These are phyloP conservation scores for Calephelis perditalis DNA, from an alignment of 2,888 invertebrate genomes.

Conservation along the genomic window DNA sequence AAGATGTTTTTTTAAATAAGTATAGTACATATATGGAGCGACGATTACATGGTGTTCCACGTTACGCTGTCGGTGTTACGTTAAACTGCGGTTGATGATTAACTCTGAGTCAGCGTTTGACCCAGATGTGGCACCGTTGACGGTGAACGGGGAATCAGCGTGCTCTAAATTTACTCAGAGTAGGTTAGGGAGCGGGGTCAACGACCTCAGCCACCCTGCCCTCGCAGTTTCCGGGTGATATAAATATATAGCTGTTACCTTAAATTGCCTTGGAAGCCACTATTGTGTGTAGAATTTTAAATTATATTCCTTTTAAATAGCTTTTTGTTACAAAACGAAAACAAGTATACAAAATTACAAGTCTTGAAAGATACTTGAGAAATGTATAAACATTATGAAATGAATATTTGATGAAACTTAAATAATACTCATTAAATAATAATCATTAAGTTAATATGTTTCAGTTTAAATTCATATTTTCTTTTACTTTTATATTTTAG, in stretches of 20 bases:
- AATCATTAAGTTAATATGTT: too few species aligned
- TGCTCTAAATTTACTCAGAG: conserved; percentile 68
- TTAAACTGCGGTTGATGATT: conserved; percentile 52
- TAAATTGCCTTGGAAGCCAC: background rate
- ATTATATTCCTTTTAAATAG: conserved; percentile 1
- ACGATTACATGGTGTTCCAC: conserved; percentile 24
- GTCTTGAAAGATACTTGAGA: too few species aligned
- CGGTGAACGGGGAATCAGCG: conserved; percentile 54
- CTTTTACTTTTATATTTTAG: too few species aligned
- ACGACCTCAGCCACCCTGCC: conserved; percentile 55
- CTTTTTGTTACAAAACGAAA: too few species aligned
- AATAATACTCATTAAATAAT: too few species aligned
- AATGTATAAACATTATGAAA: too few species aligned
- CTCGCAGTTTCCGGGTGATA: conserved; percentile 52
- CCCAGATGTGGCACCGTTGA: conserved; percentile 64
- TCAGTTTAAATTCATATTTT: too few species aligned
- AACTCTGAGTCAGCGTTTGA: conserved; percentile 66
- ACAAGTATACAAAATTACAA: background rate
- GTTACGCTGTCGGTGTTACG: conserved; percentile 42
- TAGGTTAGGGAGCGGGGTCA: conserved; percentile 72
- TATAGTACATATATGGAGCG: conserved; percentile 2
- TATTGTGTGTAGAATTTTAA: background rate
- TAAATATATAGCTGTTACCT: conserved; percentile 24
- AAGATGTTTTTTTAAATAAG: conserved; percentile 1
- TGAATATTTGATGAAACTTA: too few species aligned